Evolutionary conservation across 2,888 invertebrate species (phyloP).

Genomic region (Cyclophora albipunctata): DNA sequence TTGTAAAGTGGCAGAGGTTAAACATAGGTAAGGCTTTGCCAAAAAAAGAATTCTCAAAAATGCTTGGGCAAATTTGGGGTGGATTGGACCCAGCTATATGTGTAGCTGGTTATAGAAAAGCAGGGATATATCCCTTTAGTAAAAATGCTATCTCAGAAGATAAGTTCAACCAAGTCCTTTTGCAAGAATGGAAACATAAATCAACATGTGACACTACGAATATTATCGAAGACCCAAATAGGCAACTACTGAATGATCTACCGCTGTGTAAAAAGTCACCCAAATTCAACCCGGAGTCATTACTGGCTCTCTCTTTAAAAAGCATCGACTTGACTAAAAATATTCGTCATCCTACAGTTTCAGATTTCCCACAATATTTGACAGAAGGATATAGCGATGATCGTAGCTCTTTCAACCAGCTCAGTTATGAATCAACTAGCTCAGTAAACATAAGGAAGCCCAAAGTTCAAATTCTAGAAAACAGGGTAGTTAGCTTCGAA

Average conservation of each 20-base stretch:
- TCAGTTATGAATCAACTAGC: constrained; percentile 3
- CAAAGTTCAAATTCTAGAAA: constrained; percentile 8
- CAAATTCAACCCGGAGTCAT: constrained; percentile 1
- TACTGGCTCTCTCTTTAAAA: constrained; percentile 4
- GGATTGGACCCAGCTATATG: constrained; percentile 15
- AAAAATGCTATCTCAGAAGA: constrained; percentile 12
- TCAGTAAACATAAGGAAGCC: neutral
- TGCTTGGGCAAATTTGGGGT: constrained; percentile 19
- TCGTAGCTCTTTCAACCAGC: constrained; percentile 1
- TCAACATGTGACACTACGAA: neutral
- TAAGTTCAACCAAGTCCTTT: constrained; percentile 10
- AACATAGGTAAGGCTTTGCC: constrained; percentile 17
- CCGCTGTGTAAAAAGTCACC: neutral
- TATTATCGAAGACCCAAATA: constrained; percentile 1
- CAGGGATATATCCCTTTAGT: constrained; percentile 20
- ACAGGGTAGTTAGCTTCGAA: constrained; percentile 9
- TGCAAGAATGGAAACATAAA: constrained; percentile 12
- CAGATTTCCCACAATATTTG: no score
- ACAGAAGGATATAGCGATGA: no score
- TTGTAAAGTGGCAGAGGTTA: constrained; percentile 23
- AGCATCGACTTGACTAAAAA: constrained; percentile 1
- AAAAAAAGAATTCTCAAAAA: constrained; percentile 20
- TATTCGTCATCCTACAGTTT: no score
- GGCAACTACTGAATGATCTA: no score
- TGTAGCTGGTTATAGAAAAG: constrained; percentile 14